Conservation (phyloP, 2,888 invertebrate species). For the Argyresthia goedartella region DNA sequence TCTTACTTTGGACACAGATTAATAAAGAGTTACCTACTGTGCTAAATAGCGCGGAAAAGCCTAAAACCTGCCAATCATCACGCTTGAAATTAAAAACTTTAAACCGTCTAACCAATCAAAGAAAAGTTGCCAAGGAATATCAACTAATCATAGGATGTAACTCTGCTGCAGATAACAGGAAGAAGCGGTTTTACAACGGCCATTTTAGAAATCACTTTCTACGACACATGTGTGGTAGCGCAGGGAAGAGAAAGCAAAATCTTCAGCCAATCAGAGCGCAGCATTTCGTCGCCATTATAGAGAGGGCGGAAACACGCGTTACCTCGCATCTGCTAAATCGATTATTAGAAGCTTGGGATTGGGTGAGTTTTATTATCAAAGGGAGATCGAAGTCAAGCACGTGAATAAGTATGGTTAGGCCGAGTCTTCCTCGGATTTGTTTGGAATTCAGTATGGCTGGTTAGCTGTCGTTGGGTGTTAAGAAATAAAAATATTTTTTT, state of each 20-base stretch:
- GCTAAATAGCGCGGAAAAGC: background rate
- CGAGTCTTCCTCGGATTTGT: background rate
- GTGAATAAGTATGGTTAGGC: background rate
- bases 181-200: constrained; percentile 1
- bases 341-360: background rate
- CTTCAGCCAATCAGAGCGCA: constrained; percentile 35
- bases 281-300: constrained; percentile 37
- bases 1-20: background rate
- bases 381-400: background rate
- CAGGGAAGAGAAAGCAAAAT: constrained; percentile 30
- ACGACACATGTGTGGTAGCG: constrained; percentile 35
- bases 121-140: no score
- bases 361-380: background rate
- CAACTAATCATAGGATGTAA: no score
- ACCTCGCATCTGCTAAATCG: constrained; percentile 4
- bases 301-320: constrained; percentile 39
- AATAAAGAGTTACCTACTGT: no score
- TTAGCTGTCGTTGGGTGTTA: background rate
- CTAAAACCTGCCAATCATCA: background rate
- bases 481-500: no score
- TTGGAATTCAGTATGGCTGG: background rate
- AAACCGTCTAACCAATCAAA: no score
- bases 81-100: no score
- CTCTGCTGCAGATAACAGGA: no score
- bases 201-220: constrained; percentile 9